Conservation (phyloP, 2,113 vertebrate genomes). For the Gnathonemus echidnorhynchus region DNA sequence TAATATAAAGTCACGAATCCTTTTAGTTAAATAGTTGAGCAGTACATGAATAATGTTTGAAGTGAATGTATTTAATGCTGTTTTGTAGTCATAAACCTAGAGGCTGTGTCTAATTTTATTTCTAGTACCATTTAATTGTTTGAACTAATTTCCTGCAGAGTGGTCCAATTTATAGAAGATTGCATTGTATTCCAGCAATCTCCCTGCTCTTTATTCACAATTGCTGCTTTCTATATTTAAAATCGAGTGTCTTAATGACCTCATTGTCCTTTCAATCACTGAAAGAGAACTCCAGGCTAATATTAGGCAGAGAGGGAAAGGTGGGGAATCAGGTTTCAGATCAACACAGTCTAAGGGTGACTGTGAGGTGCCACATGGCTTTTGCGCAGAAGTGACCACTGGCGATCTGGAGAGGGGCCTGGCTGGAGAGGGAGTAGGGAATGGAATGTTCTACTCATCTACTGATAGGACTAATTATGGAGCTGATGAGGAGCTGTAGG, state of each 20-base stretch:
- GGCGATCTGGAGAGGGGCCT: background rate
- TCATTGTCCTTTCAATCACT: constrained; percentile 11
- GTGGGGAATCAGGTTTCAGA: background rate
- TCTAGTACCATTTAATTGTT: background rate
- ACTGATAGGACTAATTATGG: background rate
- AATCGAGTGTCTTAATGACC: background rate
- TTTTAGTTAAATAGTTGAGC: background rate
- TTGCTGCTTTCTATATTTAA: background rate
- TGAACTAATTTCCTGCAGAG: background rate
- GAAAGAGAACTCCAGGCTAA: background rate
- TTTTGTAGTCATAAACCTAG: background rate
- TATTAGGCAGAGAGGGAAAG: background rate
- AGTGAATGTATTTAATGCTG: background rate
- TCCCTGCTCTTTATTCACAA: background rate
- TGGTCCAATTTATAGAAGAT: background rate
- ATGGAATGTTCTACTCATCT: background rate
- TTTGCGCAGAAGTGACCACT: background rate
- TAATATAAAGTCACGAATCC: background rate
- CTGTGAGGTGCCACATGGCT: background rate
- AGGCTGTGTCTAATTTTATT: background rate
- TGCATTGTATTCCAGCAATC: background rate
- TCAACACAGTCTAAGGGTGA: background rate
- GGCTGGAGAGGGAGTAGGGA: background rate
- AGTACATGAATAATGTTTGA: background rate
- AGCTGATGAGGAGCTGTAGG: background rate